Percentiles rank a stretch among this genome's conserved stretches.
Conservation (phyloP, 2,113 vertebrate genomes). For the Stictonetta naevosa region DNA sequence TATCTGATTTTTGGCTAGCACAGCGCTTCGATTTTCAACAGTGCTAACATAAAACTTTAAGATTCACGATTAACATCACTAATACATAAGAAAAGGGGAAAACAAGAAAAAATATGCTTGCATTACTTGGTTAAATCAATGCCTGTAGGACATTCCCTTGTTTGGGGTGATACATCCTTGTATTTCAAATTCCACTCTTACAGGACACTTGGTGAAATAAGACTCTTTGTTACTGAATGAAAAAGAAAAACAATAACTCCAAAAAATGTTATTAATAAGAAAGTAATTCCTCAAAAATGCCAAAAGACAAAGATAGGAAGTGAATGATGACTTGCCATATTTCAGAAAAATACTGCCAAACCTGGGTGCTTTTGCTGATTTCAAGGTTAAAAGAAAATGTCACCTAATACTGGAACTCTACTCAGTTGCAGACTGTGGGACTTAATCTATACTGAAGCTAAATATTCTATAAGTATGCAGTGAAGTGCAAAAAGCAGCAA, state of each 20-base stretch:
- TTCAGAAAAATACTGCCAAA: constrained; percentile 68
- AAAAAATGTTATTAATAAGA: not conserved
- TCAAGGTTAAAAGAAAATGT: constrained; percentile 75
- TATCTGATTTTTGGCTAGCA: not conserved
- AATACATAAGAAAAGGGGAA: not conserved
- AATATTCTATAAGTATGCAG: constrained; percentile 83
- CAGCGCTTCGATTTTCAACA: not conserved
- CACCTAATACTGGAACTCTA: constrained; percentile 51
- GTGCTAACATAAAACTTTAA: not conserved
- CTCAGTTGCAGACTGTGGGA: constrained; percentile 64
- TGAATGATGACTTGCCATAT: constrained; percentile 61
- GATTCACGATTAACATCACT: not conserved
- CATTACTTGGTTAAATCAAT: not conserved
- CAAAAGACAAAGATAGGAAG: constrained; percentile 40
- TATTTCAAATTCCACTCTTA: constrained; percentile 3
- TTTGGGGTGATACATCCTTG: not conserved
- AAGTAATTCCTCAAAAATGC: constrained; percentile 41
- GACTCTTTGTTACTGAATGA: not conserved
- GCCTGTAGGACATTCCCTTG: not conserved
- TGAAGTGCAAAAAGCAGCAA: constrained; percentile 82
- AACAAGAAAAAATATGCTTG: not conserved
- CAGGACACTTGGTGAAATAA: not conserved
- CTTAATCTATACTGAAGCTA: constrained; percentile 81
- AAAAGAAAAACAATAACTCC: not conserved
- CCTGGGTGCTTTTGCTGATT: constrained; percentile 60